These are phyloP conservation scores for Cranoglanis bouderius DNA, from an alignment of 2,113 vertebrate species.

Conservation along the genomic window DNA sequence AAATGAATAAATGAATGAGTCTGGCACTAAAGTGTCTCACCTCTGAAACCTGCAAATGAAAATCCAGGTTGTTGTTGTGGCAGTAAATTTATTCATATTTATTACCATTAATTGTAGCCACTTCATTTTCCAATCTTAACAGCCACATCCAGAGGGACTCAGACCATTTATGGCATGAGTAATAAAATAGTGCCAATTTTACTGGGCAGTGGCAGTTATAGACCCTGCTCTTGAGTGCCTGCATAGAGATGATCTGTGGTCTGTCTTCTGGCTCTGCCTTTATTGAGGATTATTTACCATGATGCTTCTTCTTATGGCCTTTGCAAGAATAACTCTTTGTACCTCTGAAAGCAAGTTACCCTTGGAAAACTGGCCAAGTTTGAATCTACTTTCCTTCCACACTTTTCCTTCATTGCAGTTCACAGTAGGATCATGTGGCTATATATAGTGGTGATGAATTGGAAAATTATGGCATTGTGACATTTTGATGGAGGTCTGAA, in stretches of 20 bases:
- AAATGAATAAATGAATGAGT: constrained; percentile 16
- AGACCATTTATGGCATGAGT: constrained; percentile 45
- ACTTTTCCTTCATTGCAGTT: constrained; percentile 6
- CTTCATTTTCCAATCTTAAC: constrained; percentile 40
- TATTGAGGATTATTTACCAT: constrained; percentile 44
- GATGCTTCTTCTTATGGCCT: constrained; percentile 42
- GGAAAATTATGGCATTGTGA: background rate
- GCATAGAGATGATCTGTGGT: constrained; percentile 42
- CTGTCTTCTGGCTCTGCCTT: constrained; percentile 51
- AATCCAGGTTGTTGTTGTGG: constrained; percentile 39
- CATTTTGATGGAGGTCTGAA: background rate
- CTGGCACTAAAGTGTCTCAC: constrained; percentile 29
- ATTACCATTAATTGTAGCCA: constrained; percentile 43
- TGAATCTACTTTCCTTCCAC: background rate
- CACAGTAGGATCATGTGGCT: background rate
- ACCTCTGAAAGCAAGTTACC: background rate
- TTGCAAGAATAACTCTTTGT: constrained; percentile 16
- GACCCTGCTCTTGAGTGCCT: constrained; percentile 38
- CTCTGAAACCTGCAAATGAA: constrained; percentile 30
- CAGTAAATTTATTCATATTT: constrained; percentile 22
- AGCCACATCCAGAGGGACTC: constrained; percentile 18
- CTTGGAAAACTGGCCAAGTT: constrained; percentile 18
- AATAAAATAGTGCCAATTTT: constrained; percentile 57
- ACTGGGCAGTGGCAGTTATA: constrained; percentile 40
- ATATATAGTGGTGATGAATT: constrained; percentile 9